A percentile compares a stretch with the other conserved stretches of the same genome.
These are phyloP conservation scores for Periphyllus acericola DNA, from an alignment of 2,888 invertebrate genomes.

Conservation along the genomic window DNA sequence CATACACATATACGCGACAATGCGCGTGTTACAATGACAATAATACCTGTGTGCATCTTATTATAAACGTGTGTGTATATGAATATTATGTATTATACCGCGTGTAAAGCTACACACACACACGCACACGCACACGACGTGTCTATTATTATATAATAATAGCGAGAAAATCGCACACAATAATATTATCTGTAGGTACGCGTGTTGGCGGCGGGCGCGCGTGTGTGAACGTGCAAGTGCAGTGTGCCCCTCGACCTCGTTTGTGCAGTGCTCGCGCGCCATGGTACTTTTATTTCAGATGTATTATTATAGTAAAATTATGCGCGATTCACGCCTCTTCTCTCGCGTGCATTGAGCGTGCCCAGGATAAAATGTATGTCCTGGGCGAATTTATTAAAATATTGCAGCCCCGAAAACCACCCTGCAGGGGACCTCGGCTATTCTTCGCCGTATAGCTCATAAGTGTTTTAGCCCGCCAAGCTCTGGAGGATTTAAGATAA, in stretches of 20 bases:
- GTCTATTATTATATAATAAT: conserved; percentile 43
- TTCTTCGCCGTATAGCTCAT: no score
- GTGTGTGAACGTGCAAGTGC: background rate
- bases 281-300: background rate
- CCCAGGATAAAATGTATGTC: no score
- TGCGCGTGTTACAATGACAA: background rate
- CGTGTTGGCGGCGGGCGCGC: background rate
- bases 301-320: background rate
- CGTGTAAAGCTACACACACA: background rate
- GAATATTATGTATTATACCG: background rate
- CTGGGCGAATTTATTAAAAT: no score
- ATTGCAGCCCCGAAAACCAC: no score
- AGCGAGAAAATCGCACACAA: background rate
- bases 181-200: background rate
- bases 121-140: background rate
- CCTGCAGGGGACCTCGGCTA: no score
- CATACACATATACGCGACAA: background rate
- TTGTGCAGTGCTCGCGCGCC: conserved; percentile 1
- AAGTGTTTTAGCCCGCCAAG: no score
- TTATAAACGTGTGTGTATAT: background rate
- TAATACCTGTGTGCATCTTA: conserved; percentile 2
- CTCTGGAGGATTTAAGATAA: no score
- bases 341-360: no score
- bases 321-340: conserved; percentile 9
- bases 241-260: conserved; percentile 47